A percentile compares a stretch with the other conserved stretches of the same genome.
Evolutionary conservation across 1,140 invertebrate genomes (phyloP).

Genomic region (Schlechtendalia chinensis): DNA sequence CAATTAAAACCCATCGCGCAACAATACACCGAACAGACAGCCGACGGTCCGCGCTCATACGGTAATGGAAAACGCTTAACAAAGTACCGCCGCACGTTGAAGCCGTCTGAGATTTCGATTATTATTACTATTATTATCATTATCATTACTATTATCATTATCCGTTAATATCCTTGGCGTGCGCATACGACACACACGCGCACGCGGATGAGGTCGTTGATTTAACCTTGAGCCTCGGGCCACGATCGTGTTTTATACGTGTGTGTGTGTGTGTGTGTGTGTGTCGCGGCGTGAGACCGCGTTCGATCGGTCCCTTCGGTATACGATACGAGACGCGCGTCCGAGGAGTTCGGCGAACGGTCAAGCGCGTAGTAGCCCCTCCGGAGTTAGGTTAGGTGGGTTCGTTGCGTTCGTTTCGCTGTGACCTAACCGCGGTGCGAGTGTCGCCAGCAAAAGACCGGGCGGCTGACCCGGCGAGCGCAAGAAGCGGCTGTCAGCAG

Average conservation of each 20-base stretch:
- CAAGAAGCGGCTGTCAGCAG: no score
- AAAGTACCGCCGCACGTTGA: slow-evolving; percentile 29
- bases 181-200: background rate
- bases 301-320: background rate
- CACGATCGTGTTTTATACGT: background rate
- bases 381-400: no score
- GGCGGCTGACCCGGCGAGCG: no score
- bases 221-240: slow-evolving; percentile 34
- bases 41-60: background rate
- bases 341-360: no score
- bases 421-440: no score
- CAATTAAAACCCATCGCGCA: slow-evolving; percentile 28
- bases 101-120: slow-evolving; percentile 31
- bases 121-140: no score
- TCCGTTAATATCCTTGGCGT: slow-evolving; percentile 35
- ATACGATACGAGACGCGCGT: no score
- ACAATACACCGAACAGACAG: slow-evolving; percentile 13
- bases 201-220: slow-evolving; percentile 19
- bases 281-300: background rate
- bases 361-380: no score
- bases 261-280: background rate
- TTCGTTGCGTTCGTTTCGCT: no score
- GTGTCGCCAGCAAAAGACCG: no score
- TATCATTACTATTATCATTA: slow-evolving; percentile 38
- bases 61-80: slow-evolving; percentile 45